These are phyloP conservation scores for Thunnus maccoyii DNA, from an alignment of 2,113 vertebrate species.

Conservation along the genomic window DNA sequence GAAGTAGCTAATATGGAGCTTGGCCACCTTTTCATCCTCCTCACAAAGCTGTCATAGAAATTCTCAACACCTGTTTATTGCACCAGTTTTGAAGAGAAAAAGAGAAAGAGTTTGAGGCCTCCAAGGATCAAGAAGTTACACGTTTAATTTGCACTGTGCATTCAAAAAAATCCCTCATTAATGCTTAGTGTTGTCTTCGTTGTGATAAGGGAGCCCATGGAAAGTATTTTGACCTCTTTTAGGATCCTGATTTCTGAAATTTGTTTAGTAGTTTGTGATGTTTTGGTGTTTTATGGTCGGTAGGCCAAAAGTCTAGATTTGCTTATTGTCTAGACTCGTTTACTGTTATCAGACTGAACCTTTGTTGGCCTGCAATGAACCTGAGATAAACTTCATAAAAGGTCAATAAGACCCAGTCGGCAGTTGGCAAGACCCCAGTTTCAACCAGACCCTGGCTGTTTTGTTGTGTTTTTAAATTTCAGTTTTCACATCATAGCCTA, in stretches of 20 bases:
- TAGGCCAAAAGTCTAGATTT: no score
- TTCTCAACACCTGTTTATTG: constrained; percentile 6
- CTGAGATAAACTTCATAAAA: no score
- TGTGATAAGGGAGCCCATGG: no score
- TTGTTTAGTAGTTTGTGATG: background rate
- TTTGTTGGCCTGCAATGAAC: no score
- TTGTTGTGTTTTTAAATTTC: no score
- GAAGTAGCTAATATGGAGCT: constrained; percentile 43
- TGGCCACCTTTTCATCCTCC: constrained; percentile 15
- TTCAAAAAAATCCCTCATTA: background rate
- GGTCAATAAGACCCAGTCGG: no score
- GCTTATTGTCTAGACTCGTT: no score
- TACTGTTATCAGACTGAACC: no score
- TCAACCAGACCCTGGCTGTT: no score
- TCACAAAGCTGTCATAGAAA: background rate
- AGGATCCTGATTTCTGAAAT: background rate
- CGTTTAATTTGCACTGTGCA: background rate
- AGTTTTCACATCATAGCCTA: no score
- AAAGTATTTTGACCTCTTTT: no score
- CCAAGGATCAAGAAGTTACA: background rate
- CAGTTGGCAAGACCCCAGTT: no score
- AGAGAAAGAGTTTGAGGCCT: background rate
- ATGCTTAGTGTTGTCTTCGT: background rate
- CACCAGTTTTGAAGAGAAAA: background rate
- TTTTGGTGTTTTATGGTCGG: background rate